A percentile compares a stretch with the other conserved stretches of the same genome.
phyloP scores from a whole-genome alignment of 2,888 invertebrate species.

The Micropterix aruncella region DNA sequence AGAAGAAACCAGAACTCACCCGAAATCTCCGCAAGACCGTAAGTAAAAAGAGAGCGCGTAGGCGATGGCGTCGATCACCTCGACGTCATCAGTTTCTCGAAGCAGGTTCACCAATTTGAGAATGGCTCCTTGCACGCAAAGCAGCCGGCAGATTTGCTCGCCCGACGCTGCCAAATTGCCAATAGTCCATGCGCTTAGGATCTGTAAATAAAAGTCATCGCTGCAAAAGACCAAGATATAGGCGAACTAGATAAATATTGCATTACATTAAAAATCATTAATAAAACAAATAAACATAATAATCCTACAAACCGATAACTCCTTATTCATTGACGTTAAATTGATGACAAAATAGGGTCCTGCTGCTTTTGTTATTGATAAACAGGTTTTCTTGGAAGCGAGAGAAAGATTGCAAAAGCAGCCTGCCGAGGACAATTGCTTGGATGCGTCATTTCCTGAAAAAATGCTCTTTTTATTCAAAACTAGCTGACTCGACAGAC shows the following conservation, averaged over 20 bases:
- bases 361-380: constrained; percentile 26
- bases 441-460: constrained; percentile 28
- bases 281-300: not conserved
- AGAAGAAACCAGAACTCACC: constrained; percentile 16
- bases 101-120: constrained; percentile 17
- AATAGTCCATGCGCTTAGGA: constrained; percentile 25
- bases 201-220: constrained; percentile 16
- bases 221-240: not conserved
- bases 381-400: constrained; percentile 27
- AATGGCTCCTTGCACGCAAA: constrained; percentile 21
- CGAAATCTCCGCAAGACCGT: constrained; percentile 16
- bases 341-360: constrained; percentile 32
- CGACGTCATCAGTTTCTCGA: constrained; percentile 10
- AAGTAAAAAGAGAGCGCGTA: constrained; percentile 21
- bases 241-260: no score
- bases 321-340: constrained; percentile 19
- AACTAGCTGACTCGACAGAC: not conserved
- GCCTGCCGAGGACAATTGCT: constrained; percentile 34
- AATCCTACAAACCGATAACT: constrained; percentile 11
- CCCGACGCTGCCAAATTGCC: constrained; percentile 26
- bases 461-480: constrained; percentile 9
- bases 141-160: constrained; percentile 15
- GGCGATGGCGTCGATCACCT: constrained; percentile 19
- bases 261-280: no score
- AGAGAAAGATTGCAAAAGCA: constrained; percentile 42